Base-by-base conservation (phyloP, 2,113 vertebrate genomes). In the Otocyon megalotis region DNA sequence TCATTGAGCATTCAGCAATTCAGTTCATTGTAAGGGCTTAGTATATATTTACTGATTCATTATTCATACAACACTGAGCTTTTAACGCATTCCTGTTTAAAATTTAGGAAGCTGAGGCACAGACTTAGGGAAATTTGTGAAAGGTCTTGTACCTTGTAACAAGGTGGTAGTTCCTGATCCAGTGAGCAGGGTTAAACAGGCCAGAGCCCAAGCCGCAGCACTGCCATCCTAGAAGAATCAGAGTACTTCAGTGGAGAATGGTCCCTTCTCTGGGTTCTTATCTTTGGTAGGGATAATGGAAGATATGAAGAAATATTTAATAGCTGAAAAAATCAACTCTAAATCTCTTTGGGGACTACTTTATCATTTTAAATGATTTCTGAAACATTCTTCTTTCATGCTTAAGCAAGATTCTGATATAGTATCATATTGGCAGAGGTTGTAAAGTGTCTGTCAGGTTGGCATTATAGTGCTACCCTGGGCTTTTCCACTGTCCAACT, bases 381-480 rank as follows among this genome's bases (percentile, higher is more conserved):
- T 17, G 22, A 53, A 96, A 74, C 77, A 82, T 96, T 74, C 65
- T 74, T 79, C 85, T 90, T 86, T 97, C 84, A 92, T 96, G 67
- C 50, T 90, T 94, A 94, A 43, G 89, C 83, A 97, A 89, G 62
- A 84, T 96, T 93, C 97, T 94, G 90, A 97, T 95, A 30, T 56
- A 96, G 53, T 92, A 43, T 93, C 83, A 62, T 89, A 80, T 50
- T 83, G 63, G 58, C 71, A 95, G 65, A 58, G 35, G 53, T 92
- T 90, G 91, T 94, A 96, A 96, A 93, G 50, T 72, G 84, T 69
- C 0, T 14, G 77, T 96, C 92, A 97, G 17, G 17, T 32, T 96
- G 93, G 53, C 53, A 67, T 94, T 97, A 96, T 53, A 93, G 37
- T 91, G 56, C 12, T 60, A 89, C 32, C 83, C 74, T 53, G 89